These are phyloP conservation scores for Heptranchias perlo DNA, from an alignment of 2,113 vertebrate species.

Conservation along the genomic window DNA sequence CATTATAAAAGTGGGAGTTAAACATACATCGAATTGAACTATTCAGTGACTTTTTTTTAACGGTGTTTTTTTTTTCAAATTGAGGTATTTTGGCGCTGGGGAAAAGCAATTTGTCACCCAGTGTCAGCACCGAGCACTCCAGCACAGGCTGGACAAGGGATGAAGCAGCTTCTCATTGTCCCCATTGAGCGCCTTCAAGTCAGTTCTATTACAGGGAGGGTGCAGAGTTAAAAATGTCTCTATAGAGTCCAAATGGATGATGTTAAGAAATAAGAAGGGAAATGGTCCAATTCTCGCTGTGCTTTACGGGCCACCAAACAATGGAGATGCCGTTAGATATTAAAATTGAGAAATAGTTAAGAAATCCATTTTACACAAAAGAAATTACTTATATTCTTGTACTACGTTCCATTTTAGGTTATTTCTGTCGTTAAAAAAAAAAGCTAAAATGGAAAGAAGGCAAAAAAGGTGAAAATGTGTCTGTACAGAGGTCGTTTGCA, in stretches of 20 bases:
- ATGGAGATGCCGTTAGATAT: background rate
- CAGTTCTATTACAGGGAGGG: background rate
- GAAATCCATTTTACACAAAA: background rate
- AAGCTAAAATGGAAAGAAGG: background rate
- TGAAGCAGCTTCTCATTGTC: background rate
- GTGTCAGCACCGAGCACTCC: background rate
- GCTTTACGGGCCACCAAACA: background rate
- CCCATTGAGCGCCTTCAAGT: background rate
- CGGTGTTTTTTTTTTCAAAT: background rate
- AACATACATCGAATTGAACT: background rate
- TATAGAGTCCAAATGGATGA: background rate
- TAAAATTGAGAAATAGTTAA: background rate
- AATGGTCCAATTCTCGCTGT: background rate
- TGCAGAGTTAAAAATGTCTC: background rate
- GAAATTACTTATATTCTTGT: background rate
- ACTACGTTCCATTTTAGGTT: background rate
- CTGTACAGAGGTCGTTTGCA: background rate
- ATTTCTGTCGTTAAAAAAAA: background rate
- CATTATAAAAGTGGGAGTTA: background rate
- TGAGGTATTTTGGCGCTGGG: background rate
- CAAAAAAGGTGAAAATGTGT: background rate
- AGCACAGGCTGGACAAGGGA: background rate
- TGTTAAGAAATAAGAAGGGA: background rate
- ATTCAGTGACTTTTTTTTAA: background rate
- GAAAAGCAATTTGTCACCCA: background rate